Evolutionary conservation across 1,140 invertebrate species (phyloP).

Genomic region (Temnothorax longispinosus): DNA sequence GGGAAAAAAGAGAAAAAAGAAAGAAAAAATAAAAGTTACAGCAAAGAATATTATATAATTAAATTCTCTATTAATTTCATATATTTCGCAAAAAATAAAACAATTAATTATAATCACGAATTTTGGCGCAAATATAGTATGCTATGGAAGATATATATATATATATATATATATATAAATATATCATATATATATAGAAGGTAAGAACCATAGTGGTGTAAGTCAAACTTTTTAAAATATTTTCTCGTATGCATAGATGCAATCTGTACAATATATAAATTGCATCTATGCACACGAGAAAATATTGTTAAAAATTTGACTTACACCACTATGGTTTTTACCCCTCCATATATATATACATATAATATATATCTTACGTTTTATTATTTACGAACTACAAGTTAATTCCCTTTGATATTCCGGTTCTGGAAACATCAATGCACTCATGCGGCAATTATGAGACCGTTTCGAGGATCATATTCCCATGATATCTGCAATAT

Average conservation of each 20-base stretch:
- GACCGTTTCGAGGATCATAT: slow-evolving; percentile 22
- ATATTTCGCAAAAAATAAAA: not conserved
- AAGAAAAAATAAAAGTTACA: not conserved
- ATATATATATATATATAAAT: no score
- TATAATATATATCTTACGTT: not conserved
- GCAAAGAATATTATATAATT: not conserved
- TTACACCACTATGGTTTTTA: no score
- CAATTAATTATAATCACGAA: not conserved
- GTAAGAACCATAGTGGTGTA: no score
- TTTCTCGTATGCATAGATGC: no score
- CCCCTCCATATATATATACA: not conserved
- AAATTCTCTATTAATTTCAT: not conserved
- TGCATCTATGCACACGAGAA: no score
- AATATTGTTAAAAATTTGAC: no score
- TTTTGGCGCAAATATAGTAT: not conserved
- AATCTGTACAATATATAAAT: no score
- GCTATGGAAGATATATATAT: not conserved
- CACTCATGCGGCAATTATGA: slow-evolving; percentile 38
- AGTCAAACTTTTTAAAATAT: no score
- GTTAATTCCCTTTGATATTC: slow-evolving; percentile 25
- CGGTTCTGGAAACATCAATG: not conserved
- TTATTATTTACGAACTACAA: not conserved
- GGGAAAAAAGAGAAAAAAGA: not conserved
- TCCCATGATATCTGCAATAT: slow-evolving; percentile 33
- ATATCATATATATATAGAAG: no score